Conservation (phyloP, 2,113 vertebrate genomes). For the Corvus hawaiiensis region DNA sequence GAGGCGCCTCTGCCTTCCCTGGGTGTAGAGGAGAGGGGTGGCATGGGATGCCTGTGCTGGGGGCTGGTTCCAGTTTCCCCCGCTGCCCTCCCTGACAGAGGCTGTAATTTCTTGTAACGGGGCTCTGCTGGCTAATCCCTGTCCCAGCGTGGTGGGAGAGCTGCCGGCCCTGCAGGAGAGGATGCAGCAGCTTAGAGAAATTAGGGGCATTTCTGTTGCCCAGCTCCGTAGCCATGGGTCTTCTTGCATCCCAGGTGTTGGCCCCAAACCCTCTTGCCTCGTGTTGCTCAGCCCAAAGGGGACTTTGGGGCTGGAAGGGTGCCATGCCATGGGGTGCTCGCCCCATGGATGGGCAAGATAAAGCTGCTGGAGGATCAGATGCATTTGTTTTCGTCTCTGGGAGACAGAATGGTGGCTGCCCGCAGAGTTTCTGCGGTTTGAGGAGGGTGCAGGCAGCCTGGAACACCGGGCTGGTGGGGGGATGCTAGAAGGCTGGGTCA, state of each 20-base stretch:
- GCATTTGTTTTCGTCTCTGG: background rate
- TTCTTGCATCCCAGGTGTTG: fast-evolving
- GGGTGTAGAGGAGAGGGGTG: background rate
- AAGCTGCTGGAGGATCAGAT: fast-evolving
- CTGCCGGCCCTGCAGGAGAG: background rate
- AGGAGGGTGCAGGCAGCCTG: background rate
- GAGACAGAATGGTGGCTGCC: background rate
- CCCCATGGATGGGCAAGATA: background rate
- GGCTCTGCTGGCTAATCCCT: background rate
- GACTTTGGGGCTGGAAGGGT: background rate
- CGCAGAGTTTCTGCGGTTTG: fast-evolving
- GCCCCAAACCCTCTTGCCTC: background rate
- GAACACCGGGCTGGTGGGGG: background rate
- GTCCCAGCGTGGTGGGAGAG: fast-evolving
- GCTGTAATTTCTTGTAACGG: background rate
- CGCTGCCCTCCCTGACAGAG: fast-evolving
- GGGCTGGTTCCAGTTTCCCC: background rate
- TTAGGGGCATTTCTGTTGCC: background rate
- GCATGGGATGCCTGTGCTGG: fast-evolving
- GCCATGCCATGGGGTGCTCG: fast-evolving
- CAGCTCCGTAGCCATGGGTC: fast-evolving
- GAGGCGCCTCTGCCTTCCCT: background rate
- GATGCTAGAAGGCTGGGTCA: background rate
- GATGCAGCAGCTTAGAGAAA: conserved; percentile 4
- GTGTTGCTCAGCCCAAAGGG: background rate